Evolutionary conservation across 2,888 invertebrate genomes (phyloP), one percentile per base, ranked within the genome.

Genomic region (Conops quadrifasciatus): DNA sequence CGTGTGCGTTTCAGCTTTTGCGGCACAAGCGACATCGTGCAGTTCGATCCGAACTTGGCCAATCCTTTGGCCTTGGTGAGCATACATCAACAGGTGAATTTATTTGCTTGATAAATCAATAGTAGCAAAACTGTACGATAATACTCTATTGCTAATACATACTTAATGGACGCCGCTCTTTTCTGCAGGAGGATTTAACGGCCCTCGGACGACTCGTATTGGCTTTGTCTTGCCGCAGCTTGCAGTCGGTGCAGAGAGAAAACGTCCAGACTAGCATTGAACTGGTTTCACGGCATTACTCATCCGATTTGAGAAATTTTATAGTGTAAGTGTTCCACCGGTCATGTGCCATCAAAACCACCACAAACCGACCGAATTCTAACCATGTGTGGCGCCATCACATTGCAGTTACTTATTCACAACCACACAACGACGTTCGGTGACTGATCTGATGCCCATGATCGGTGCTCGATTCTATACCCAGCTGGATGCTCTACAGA

Each of bases 381-480:
- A 36, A 36, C n/a, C 4, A 28, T 24, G n/a, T 51, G n/a, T 49
- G 7, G 3, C 3, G 11, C n/a, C 53, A 21, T 15, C 11, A 2
- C 9, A 21, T 21, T 82, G 9, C 77, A 94, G 94, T 86, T 94
- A 94, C 86, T 88, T 95, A 83, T 88, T 95, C 80, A 89, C 90
- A 76, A 84, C 88, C 60, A 88, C 90, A 78, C 84, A 88, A 71
- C 89, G 92, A 78, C 91, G 94, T 81, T 93, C 92, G 80, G 94
- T 98, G 73, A 95, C 95, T 75, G 98, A 98, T 87, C 90, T 98
- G 80, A 98, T 98, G 98, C 98, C 98, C 36, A 97, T 98, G 97
- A 98, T 99, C 79, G 98, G 95, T 59, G 97, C 97, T 59, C 89
- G 98, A 72, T 98, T 98, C 87, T 98, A 97, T 86, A 94, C 94